These are phyloP conservation scores for Aelia acuminata DNA, from an alignment of 2,888 invertebrate species.

Conservation along the genomic window DNA sequence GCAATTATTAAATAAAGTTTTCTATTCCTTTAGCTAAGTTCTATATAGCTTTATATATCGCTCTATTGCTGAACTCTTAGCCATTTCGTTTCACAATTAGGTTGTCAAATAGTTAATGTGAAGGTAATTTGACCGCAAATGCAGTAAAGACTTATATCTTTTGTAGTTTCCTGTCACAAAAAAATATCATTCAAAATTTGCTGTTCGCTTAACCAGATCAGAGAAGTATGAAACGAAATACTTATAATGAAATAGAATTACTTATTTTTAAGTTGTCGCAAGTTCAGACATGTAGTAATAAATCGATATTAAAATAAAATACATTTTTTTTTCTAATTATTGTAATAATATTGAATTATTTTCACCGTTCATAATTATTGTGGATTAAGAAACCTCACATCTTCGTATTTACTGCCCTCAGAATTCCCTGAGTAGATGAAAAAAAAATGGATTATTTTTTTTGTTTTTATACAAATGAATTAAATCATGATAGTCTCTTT, in stretches of 20 bases:
- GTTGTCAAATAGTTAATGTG: neutral
- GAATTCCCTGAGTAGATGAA: neutral
- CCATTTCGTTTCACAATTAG: neutral
- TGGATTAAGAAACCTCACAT: neutral
- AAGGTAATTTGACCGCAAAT: constrained; percentile 8
- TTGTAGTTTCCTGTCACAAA: neutral
- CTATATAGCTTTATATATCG: neutral
- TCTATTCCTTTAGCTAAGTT: too few relatives aligned
- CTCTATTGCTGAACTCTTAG: too few relatives aligned
- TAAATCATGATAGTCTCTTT: too few relatives aligned
- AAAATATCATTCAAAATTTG: neutral
- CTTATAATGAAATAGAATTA: too few relatives aligned
- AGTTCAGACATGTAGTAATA: too few relatives aligned
- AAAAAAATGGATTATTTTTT: neutral
- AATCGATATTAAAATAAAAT: too few relatives aligned
- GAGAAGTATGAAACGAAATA: too few relatives aligned
- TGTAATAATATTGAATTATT: neutral
- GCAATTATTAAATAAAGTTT: neutral
- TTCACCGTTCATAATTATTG: neutral
- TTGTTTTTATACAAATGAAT: too few relatives aligned
- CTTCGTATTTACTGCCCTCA: neutral
- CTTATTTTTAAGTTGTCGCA: too few relatives aligned
- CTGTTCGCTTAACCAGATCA: too few relatives aligned
- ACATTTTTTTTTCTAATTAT: too few relatives aligned
- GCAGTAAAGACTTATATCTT: neutral